Evolutionary conservation across 2,113 vertebrate genomes (phyloP).

Genomic region (Acanthisitta chloris): DNA sequence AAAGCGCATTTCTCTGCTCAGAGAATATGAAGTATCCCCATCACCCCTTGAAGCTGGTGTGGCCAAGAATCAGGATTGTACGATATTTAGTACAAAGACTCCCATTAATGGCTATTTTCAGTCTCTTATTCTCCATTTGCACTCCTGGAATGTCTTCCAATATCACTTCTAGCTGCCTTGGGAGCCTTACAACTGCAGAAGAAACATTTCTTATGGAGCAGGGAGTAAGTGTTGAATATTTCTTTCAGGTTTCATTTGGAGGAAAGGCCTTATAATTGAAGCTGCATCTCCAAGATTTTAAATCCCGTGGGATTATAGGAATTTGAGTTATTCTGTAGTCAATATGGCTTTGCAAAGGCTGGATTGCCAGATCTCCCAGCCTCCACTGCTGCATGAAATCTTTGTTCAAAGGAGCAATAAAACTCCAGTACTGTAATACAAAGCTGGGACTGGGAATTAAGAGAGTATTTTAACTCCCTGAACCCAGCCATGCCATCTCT

Average conservation of each 20-base stretch:
- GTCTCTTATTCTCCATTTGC: background rate
- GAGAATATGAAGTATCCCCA: background rate
- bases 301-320: background rate
- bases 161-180: background rate
- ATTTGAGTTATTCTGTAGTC: background rate
- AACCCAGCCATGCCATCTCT: background rate
- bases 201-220: background rate
- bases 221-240: background rate
- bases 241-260: background rate
- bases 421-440: background rate
- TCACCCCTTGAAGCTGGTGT: background rate
- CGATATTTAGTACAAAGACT: background rate
- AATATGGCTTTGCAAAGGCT: background rate
- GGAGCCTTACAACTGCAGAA: background rate
- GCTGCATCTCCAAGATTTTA: background rate
- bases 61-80: background rate
- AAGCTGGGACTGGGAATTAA: background rate
- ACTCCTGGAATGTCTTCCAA: background rate
- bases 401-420: background rate
- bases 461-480: background rate
- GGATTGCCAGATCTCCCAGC: background rate
- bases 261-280: background rate
- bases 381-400: background rate
- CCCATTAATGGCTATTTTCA: background rate
- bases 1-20: background rate